These are phyloP conservation scores for Lepidocyrtinus sp. DNA, from an alignment of 2,888 invertebrate species.

Conservation along the genomic window DNA sequence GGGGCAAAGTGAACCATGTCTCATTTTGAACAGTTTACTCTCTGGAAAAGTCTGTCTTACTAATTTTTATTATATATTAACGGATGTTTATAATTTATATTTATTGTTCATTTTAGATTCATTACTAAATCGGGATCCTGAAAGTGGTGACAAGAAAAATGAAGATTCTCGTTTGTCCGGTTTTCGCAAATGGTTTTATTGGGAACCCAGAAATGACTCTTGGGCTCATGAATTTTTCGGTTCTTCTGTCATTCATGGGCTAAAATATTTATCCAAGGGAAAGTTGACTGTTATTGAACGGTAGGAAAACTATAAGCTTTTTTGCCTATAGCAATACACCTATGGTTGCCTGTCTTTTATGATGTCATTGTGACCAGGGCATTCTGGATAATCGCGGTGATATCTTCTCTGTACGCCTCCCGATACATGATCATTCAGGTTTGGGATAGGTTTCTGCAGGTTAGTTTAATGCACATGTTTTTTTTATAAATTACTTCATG, in stretches of 20 bases:
- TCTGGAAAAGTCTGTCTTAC: constrained; percentile 30
- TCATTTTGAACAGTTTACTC: constrained; percentile 37
- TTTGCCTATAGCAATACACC: background rate
- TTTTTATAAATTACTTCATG: no score
- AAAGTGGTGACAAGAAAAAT: no score
- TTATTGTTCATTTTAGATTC: no score
- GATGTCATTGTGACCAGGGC: no score
- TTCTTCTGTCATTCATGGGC: constrained; percentile 42
- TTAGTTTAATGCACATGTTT: no score
- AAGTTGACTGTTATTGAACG: constrained; percentile 35
- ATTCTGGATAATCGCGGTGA: constrained; percentile 43
- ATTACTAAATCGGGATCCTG: background rate
- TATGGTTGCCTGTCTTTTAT: no score
- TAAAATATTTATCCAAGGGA: constrained; percentile 42
- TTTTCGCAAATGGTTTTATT: constrained; percentile 39
- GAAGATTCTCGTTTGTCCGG: no score
- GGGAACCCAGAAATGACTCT: constrained; percentile 39
- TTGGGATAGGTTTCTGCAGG: constrained; percentile 39
- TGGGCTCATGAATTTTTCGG: constrained; percentile 44
- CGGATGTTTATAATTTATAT: no score
- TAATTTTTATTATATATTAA: no score
- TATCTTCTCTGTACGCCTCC: constrained; percentile 29
- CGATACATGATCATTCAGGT: constrained; percentile 39
- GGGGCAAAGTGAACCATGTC: no score
- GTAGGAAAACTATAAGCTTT: no score